These are phyloP conservation scores for Poeciliopsis retropinna DNA, from an alignment of 2,113 vertebrate genomes.

Conservation along the genomic window DNA sequence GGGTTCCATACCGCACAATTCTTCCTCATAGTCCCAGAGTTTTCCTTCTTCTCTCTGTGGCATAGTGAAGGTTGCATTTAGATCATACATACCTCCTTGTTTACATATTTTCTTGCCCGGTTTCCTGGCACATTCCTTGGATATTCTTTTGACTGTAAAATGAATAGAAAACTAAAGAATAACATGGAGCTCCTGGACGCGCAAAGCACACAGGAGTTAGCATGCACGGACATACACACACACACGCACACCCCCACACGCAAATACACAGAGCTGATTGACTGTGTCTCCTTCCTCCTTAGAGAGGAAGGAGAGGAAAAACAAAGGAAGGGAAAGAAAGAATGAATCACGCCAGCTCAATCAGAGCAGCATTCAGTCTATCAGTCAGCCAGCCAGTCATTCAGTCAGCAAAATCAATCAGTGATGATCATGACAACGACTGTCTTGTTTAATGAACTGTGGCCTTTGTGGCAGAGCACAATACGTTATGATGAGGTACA, in stretches of 20 bases:
- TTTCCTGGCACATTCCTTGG: conserved; percentile 99
- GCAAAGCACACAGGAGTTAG: conserved; percentile 84
- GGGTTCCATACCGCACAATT: conserved; percentile 8
- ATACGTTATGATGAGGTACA: conserved; percentile 86
- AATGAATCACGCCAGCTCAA: conserved; percentile 61
- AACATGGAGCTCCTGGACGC: conserved; percentile 97
- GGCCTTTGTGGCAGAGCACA: conserved; percentile 89
- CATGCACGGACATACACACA: conserved; percentile 84
- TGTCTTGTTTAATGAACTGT: conserved; percentile 80
- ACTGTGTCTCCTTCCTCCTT: conserved; percentile 51
- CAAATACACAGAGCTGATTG: conserved; percentile 61
- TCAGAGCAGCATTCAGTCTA: conserved; percentile 60
- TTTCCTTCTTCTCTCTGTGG: conserved; percentile 18
- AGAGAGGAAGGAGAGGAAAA: conserved; percentile 33
- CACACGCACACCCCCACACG: conserved; percentile 13
- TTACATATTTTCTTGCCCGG: conserved; percentile 99
- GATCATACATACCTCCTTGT: conserved; percentile 99
- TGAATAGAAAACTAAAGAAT: conserved; percentile 99
- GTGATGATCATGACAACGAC: conserved; percentile 67
- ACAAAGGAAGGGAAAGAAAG: conserved; percentile 40
- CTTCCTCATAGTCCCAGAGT: background rate
- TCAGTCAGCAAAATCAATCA: conserved; percentile 70
- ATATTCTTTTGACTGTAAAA: conserved; percentile 99
- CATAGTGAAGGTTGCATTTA: conserved; percentile 59
- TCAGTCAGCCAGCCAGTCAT: conserved; percentile 57